These are phyloP conservation scores for Epinephelus coioides DNA, from an alignment of 2,797 vertebrate species.

Conservation along the genomic window DNA sequence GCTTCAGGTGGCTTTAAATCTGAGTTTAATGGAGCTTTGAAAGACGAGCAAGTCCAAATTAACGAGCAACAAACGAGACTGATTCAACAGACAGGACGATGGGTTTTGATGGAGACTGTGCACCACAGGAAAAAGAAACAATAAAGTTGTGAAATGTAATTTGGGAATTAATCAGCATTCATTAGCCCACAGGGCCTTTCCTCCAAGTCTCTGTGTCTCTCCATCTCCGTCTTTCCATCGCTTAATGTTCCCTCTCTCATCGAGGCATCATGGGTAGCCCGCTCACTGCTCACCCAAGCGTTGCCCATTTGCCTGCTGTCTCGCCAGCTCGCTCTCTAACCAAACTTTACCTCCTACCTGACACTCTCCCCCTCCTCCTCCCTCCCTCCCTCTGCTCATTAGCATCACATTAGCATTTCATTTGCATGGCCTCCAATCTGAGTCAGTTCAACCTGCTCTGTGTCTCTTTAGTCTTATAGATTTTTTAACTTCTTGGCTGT, in stretches of 20 bases:
- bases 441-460: conserved; percentile 48
- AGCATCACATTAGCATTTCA: conserved; percentile 91
- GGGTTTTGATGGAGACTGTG: conserved; percentile 43
- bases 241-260: conserved; percentile 76
- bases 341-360: conserved; percentile 91
- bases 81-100: conserved; percentile 34
- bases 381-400: conserved; percentile 87
- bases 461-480: conserved; percentile 14
- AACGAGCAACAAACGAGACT: conserved; percentile 39
- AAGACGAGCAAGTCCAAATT: conserved; percentile 31
- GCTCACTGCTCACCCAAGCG: conserved; percentile 92
- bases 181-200: conserved; percentile 74
- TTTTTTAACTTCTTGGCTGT: conserved; percentile 9
- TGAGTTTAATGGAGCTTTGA: conserved; percentile 66
- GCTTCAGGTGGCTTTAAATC: conserved; percentile 36
- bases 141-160: conserved; percentile 78
- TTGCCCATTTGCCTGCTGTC: conserved; percentile 85
- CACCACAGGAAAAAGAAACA: conserved; percentile 43
- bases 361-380: conserved; percentile 60
- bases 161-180: conserved; percentile 86
- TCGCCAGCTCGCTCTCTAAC: conserved; percentile 90
- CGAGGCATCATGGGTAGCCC: conserved; percentile 78
- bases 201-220: conserved; percentile 39
- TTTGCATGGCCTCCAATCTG: conserved; percentile 77
- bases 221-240: conserved; percentile 44